Conservation (phyloP, 2,797 vertebrate species). For the Paramormyrops hopkinsi region DNA sequence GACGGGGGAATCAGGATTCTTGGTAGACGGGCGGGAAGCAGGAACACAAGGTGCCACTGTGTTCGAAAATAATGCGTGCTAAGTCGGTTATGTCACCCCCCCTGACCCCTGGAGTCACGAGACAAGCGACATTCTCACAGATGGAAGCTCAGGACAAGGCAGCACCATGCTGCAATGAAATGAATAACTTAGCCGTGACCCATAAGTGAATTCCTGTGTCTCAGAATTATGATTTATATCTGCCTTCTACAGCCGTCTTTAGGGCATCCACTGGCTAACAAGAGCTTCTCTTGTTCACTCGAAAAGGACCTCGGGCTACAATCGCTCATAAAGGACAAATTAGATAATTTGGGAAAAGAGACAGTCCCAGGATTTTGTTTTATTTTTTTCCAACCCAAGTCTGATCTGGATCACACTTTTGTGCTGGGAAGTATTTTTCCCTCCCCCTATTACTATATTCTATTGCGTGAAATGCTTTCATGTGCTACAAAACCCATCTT, state of each 20-base stretch:
- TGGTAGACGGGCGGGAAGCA: conserved; percentile 50
- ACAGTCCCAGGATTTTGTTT: conserved; percentile 70
- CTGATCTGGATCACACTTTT: conserved; percentile 21
- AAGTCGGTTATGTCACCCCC: conserved; percentile 71
- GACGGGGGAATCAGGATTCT: conserved; percentile 70
- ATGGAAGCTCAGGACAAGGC: conserved; percentile 73
- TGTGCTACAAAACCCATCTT: conserved; percentile 7
- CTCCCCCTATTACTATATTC: not conserved
- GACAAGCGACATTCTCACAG: conserved; percentile 78
- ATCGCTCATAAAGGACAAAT: conserved; percentile 68
- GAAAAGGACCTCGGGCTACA: conserved; percentile 65
- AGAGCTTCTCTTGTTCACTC: conserved; percentile 71
- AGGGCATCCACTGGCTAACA: conserved; percentile 78
- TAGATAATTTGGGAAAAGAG: conserved; percentile 65
- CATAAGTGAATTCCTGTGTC: conserved; percentile 77
- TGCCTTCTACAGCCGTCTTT: conserved; percentile 76
- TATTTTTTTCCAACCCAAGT: conserved; percentile 46
- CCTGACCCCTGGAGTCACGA: conserved; percentile 66
- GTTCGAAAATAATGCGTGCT: conserved; percentile 68
- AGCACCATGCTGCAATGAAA: conserved; percentile 75
- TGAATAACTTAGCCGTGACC: conserved; percentile 81
- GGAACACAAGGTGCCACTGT: conserved; percentile 64
- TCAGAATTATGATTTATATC: conserved; percentile 96
- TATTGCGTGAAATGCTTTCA: conserved; percentile 16
- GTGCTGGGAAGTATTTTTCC: conserved; percentile 5